These are phyloP conservation scores for Sebastes wilsoni DNA, from an alignment of 2,797 vertebrate species.

Conservation along the genomic window DNA sequence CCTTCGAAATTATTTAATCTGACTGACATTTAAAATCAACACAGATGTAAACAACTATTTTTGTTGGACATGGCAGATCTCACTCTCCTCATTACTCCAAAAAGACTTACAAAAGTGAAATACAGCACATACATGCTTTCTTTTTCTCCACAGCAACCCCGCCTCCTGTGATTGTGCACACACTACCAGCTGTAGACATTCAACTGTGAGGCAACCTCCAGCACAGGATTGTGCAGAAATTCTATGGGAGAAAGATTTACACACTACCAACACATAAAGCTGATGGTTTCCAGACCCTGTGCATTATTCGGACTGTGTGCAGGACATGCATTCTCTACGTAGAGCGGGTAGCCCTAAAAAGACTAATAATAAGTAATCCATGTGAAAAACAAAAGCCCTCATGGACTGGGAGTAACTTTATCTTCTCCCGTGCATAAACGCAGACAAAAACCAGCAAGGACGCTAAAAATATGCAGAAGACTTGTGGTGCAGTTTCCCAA, in stretches of 20 bases:
- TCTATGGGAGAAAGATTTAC: conserved; percentile 66
- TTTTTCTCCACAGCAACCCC: background rate
- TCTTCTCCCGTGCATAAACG: conserved; percentile 66
- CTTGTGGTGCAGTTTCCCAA: conserved; percentile 86
- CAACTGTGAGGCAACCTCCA: conserved; percentile 45
- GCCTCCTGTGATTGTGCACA: background rate
- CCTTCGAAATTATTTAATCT: background rate
- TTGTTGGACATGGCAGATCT: background rate
- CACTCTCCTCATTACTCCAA: background rate
- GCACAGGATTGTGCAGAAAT: conserved; percentile 59
- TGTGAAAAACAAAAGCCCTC: conserved; percentile 69
- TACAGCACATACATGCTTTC: background rate
- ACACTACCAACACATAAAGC: conserved; percentile 65
- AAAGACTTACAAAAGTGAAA: background rate
- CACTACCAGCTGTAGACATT: conserved; percentile 52
- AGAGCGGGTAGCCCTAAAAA: conserved; percentile 13
- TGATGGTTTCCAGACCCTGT: conserved; percentile 77
- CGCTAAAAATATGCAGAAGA: conserved; percentile 80
- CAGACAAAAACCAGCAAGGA: conserved; percentile 68
- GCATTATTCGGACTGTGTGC: conserved; percentile 55
- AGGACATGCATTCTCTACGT: conserved; percentile 31
- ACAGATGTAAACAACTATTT: background rate
- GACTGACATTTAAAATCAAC: background rate
- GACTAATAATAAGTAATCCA: conserved; percentile 70
- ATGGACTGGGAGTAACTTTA: conserved; percentile 63